Percentiles rank a stretch among this genome's conserved stretches.
Conservation (phyloP, 2,797 vertebrate species). For the Bufotes viridis region DNA sequence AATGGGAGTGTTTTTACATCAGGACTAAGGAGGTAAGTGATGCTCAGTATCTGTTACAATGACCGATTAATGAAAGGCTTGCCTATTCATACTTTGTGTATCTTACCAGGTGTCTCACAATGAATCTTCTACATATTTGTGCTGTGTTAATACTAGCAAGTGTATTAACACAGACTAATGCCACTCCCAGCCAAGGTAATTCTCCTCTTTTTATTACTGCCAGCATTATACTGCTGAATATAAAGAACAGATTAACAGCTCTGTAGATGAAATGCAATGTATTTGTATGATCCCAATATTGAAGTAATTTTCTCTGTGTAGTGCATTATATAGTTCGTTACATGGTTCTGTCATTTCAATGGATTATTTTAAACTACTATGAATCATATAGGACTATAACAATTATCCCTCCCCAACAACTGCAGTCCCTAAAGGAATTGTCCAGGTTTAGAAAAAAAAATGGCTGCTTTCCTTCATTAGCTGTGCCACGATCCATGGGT, state of each 20-base stretch:
- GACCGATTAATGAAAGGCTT: neutral
- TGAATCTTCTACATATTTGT: constrained; percentile 1
- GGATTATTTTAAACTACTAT: too few relatives aligned
- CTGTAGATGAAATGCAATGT: too few relatives aligned
- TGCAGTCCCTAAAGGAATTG: too few relatives aligned
- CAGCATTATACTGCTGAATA: neutral
- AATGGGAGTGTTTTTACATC: neutral
- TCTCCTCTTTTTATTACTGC: neutral
- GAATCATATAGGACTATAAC: too few relatives aligned
- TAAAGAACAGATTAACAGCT: neutral
- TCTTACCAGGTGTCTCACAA: neutral
- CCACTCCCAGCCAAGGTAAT: neutral
- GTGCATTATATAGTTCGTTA: too few relatives aligned
- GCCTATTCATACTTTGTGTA: neutral
- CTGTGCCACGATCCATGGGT: too few relatives aligned
- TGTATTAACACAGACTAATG: neutral
- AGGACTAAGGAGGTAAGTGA: constrained; percentile 5
- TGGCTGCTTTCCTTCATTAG: too few relatives aligned
- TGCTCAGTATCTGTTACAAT: neutral
- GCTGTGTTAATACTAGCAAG: neutral
- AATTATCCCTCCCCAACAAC: too few relatives aligned
- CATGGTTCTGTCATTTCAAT: too few relatives aligned
- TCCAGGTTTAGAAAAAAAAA: too few relatives aligned
- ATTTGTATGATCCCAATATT: too few relatives aligned
- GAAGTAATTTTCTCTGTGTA: too few relatives aligned